phyloP scores from a whole-genome alignment of 2,113 vertebrate species.

The Lampris incognitus region DNA sequence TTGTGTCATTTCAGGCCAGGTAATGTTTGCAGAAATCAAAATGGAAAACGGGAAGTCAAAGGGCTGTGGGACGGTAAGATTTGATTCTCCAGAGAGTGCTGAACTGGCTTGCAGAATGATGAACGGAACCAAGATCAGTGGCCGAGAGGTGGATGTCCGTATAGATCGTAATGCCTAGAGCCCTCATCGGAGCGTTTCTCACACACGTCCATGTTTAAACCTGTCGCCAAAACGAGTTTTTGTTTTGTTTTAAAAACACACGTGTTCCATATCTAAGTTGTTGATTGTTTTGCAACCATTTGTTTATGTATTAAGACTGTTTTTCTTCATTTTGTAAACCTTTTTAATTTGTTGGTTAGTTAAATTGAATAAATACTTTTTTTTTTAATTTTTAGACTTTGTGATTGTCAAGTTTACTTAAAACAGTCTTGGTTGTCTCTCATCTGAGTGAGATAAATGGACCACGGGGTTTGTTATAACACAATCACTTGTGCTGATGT shows the following conservation, averaged over 20 bases:
- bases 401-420: slow-evolving; percentile 43
- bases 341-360: slow-evolving; percentile 90
- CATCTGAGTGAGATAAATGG: not conserved
- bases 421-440: slow-evolving; percentile 25
- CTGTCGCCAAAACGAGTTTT: slow-evolving; percentile 82
- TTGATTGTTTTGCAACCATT: slow-evolving; percentile 78
- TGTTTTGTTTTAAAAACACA: slow-evolving; percentile 94
- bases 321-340: slow-evolving; percentile 91
- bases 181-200: slow-evolving; percentile 67
- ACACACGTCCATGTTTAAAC: slow-evolving; percentile 85
- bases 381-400: slow-evolving; percentile 89
- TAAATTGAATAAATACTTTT: slow-evolving; percentile 96
- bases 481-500: too few relatives aligned
- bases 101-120: slow-evolving; percentile 97
- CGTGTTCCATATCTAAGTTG: slow-evolving; percentile 82
- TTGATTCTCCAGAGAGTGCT: slow-evolving; percentile 95
- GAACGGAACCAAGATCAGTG: slow-evolving; percentile 98
- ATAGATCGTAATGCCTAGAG: slow-evolving; percentile 93
- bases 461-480: not conserved
- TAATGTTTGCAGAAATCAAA: slow-evolving; percentile 99
- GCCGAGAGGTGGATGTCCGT: slow-evolving; percentile 97
- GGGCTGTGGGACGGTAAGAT: slow-evolving; percentile 97
- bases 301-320: slow-evolving; percentile 87
- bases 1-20: slow-evolving; percentile 86
- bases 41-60: slow-evolving; percentile 99